These are phyloP conservation scores for Liopterus haemorrhoidalis DNA, from an alignment of 2,888 invertebrate species.

Conservation along the genomic window DNA sequence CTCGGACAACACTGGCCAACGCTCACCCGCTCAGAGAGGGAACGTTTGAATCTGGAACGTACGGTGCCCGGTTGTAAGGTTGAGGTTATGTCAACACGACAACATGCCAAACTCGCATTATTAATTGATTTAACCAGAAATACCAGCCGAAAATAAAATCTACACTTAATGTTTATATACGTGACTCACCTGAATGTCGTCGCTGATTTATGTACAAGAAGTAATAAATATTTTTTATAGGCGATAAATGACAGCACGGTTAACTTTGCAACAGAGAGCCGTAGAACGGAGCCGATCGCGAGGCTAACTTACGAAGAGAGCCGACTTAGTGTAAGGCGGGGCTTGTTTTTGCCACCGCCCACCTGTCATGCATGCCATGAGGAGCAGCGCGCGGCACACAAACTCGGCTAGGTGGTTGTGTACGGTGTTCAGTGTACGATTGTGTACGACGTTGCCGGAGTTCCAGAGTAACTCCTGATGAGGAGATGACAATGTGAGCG, in stretches of 20 bases:
- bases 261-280: constrained; percentile 34
- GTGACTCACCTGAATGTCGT: too few relatives aligned
- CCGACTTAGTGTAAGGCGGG: constrained; percentile 40
- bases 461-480: constrained; percentile 37
- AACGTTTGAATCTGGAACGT: constrained; percentile 6
- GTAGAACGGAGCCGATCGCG: constrained; percentile 31
- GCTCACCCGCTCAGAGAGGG: background rate
- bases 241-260: constrained; percentile 34
- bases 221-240: background rate
- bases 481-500: constrained; percentile 44
- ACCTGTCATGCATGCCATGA: constrained; percentile 47
- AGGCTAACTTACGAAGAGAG: constrained; percentile 36
- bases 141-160: too few relatives aligned
- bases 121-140: too few relatives aligned
- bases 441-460: background rate
- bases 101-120: too few relatives aligned
- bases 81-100: constrained; percentile 11
- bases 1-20: background rate
- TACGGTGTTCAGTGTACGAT: background rate
- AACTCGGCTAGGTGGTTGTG: constrained; percentile 8
- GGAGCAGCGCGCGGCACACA: constrained; percentile 23
- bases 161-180: too few relatives aligned
- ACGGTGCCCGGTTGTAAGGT: constrained; percentile 8
- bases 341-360: constrained; percentile 35
- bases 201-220: too few relatives aligned